Base-by-base conservation (phyloP, 2,113 vertebrate species). In the Muntiacus muntjak region DNA sequence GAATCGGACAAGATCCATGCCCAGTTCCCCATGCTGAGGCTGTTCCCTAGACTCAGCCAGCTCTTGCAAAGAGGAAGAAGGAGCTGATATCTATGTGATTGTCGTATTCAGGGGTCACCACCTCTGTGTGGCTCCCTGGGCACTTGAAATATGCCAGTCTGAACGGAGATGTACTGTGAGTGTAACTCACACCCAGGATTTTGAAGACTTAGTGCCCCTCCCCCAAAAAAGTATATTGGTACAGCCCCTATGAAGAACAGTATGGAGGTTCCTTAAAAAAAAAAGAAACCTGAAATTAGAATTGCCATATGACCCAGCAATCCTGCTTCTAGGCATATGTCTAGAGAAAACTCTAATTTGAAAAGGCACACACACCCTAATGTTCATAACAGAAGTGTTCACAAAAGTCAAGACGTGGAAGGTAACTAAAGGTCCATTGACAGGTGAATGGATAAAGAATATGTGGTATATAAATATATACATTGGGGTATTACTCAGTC, bases 1-100 rank as follows among this genome's bases (percentile, higher is more conserved):
- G 74, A 54, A 23, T 43, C 26, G 1, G 2, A 2, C 33, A 26
- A 74, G 6, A 40, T 60, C 79, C 58, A 11, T 2, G 10, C n/a
- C 85, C 62, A 21, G 62, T 4, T 0, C 26, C 79, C 64, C 14
- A 0, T 8, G 4, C 15, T 1, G 25, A 12, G 60, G 74, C 23
- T 5, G 15, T 19, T 47, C 15, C 26, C 76, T 28, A 60, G 28
- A n/a, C 85, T 60, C 84, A 52, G 12, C 33, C 21, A 6, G 14
- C 13, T 36, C n/a, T 28, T 17, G 25, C 45, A 36, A 26, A 86
- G 1, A 30, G 23, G 21, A 52, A 19, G 5, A 13, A 54, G 7
- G 23, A 50, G n/a, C 28, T 26, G 1, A 10, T 7, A 6, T 50
- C 30, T n/a, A 2, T 1, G 0, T 26, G 50, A 54, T 54, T 16